Percentiles rank a stretch among this genome's conserved stretches.
Conservation (phyloP, 2,797 vertebrate species). For the Lepus townsendii region DNA sequence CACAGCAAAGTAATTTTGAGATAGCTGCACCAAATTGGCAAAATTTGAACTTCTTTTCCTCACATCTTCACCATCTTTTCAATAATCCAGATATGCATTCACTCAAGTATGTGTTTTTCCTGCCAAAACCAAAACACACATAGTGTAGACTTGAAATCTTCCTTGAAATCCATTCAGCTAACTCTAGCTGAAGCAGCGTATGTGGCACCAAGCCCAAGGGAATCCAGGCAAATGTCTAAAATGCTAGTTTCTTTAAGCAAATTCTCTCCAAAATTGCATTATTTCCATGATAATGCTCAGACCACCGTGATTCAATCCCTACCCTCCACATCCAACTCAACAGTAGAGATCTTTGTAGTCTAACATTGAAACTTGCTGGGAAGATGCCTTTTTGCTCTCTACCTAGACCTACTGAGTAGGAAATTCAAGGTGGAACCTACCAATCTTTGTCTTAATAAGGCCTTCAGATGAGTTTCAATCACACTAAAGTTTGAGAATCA, state of each 20-base stretch:
- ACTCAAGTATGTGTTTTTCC: not conserved
- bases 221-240: not conserved
- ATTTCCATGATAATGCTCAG: not conserved
- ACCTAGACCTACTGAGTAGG: not conserved
- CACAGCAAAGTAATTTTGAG: not conserved
- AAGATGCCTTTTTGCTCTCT: not conserved
- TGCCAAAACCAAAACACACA: not conserved
- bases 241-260: not conserved
- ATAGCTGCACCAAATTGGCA: not conserved
- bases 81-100: not conserved
- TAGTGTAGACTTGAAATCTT: not conserved
- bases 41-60: not conserved
- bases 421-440: not conserved
- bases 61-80: not conserved
- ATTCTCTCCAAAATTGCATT: not conserved
- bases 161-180: not conserved
- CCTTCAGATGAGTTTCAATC: not conserved
- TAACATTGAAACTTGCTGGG: not conserved
- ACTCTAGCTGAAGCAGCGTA: not conserved
- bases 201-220: not conserved
- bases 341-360: not conserved
- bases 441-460: not conserved
- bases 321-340: not conserved
- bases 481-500: not conserved
- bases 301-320: not conserved